These are phyloP conservation scores for Craseonycteris thonglongyai DNA, from an alignment of 2,113 vertebrate genomes.

Conservation along the genomic window DNA sequence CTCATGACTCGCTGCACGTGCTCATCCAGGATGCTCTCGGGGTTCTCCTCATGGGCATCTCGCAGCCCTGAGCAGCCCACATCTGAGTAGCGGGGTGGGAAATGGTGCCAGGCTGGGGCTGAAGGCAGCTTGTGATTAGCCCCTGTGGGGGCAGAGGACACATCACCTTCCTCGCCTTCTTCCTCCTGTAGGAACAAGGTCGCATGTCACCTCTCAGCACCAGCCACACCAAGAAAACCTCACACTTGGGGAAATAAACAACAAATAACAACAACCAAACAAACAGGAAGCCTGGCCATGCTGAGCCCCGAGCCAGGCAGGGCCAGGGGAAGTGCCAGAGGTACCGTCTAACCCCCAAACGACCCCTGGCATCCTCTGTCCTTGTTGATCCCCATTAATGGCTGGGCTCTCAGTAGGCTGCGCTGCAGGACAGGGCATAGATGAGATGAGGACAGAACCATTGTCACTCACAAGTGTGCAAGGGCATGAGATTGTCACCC, in stretches of 20 bases:
- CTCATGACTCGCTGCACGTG: conserved; percentile 97
- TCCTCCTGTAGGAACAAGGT: conserved; percentile 85
- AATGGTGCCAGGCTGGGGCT: conserved; percentile 83
- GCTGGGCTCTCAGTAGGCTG: not conserved
- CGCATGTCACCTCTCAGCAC: not conserved
- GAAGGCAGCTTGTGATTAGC: conserved; percentile 86
- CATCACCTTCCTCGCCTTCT: conserved; percentile 89
- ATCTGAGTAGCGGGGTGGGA: conserved; percentile 86
- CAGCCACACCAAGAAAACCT: not conserved
- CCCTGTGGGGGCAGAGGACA: conserved; percentile 77
- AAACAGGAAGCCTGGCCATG: not conserved
- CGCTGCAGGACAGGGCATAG: rapidly evolving
- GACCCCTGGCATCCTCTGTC: no score
- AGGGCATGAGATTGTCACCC: no score
- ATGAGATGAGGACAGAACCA: not conserved
- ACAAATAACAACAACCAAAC: not conserved
- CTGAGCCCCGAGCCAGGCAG: no score
- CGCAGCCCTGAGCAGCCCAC: conserved; percentile 80
- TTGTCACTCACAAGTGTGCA: not conserved
- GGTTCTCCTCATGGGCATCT: conserved; percentile 95
- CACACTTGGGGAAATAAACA: not conserved
- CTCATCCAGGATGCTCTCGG: conserved; percentile 96
- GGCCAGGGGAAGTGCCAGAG: no score
- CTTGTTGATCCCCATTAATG: no score
- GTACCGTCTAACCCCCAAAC: rapidly evolving